Base-by-base conservation (phyloP, 2,113 vertebrate genomes). In the Macrotus californicus region DNA sequence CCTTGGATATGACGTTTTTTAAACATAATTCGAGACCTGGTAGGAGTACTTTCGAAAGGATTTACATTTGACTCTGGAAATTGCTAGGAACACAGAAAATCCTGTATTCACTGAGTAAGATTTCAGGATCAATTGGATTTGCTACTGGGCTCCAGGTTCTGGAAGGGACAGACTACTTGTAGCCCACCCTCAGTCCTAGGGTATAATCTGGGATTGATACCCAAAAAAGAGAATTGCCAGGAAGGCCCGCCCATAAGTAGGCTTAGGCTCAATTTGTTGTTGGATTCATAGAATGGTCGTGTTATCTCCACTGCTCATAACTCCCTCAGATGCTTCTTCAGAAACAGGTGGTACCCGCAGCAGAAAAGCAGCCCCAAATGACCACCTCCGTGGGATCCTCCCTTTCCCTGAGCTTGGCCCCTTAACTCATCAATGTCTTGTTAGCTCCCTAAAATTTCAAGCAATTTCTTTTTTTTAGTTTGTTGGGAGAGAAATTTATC, bases 211-310 rank as follows among this genome's bases (percentile, higher is more conserved):
- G 36, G 46, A 54, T 16, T 4, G 43, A 18, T 4, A n/a, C 4
- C 2, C 13, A 11, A 79, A 79, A 8, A 13, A 19, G 8, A 21
- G 15, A 3, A n/a, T 24, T 50, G 15, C 1, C 13, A 5, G 1
- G 10, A 19, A 54, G 83, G 39, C 12, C 61, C 13, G 39, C 12
- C 61, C 13, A 24, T 6, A 43, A 9, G 1, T 46, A 7, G 19
- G 39, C 39, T 80, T 29, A 48, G 4, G 41, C 24, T 86, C 21
- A 50, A 56, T 52, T 46, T 39, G 59, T 93, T 26, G 3, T 75
- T 81, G 19, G 13, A 82, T 26, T 26, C 75, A 36, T 22, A 7
- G 31, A 5, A 48, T 14, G 66, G 16, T 64, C 4, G 29, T 41
- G 52, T 18, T 7, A 22, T 39, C 4, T 52, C 66, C 19, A 48